Conservation (phyloP, 2,888 invertebrate genomes). For the Halictus quadricinctus region DNA sequence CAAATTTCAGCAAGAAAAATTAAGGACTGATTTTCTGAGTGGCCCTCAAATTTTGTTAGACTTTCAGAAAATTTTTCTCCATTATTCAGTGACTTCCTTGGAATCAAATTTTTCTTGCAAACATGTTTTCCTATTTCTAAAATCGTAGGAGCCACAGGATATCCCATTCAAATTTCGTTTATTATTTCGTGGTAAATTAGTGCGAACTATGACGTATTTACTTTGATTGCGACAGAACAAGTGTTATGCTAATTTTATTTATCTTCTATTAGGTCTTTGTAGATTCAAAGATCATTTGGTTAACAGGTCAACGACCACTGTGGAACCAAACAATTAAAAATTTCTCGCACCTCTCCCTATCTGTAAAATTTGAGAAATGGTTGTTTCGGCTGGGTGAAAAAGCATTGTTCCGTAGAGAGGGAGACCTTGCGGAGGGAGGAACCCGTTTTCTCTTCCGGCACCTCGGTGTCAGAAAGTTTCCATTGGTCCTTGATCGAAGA, state of each 20-base stretch:
- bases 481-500: constrained; percentile 73
- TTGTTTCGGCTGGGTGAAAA: constrained; percentile 10
- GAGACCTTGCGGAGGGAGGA: constrained; percentile 38
- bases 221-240: neutral
- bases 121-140: no score
- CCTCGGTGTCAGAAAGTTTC: constrained; percentile 65
- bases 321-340: neutral
- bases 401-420: neutral
- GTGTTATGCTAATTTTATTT: neutral
- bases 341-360: no score
- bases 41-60: no score
- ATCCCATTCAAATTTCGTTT: no score
- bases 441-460: constrained; percentile 70
- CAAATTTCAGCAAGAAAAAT: no score
- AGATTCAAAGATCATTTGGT: neutral
- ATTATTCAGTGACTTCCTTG: no score
- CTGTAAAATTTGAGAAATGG: neutral
- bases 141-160: no score
- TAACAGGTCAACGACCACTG: neutral
- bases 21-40: no score
- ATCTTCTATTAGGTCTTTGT: neutral
- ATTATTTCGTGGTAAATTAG: neutral
- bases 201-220: neutral
- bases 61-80: no score
- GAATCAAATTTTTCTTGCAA: no score